Conservation (phyloP, 2,888 invertebrate genomes). For the Crepidodera aurea region DNA sequence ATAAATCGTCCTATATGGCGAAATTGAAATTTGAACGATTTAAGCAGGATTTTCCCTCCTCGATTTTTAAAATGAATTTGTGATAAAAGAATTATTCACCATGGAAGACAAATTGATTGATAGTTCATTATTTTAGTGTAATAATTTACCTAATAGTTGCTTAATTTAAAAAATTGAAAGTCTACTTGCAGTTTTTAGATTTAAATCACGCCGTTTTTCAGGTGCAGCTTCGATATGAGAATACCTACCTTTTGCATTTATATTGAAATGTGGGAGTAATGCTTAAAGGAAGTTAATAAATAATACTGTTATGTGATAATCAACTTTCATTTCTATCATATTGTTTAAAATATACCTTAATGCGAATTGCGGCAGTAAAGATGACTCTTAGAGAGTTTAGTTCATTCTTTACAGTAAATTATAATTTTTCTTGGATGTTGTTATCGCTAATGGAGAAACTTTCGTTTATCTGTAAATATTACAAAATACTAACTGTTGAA, state of each 20-base stretch:
- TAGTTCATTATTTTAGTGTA: no score
- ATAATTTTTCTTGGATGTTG: conserved; percentile 4
- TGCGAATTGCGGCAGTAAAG: conserved; percentile 46
- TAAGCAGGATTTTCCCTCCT: no score
- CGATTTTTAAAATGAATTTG: no score
- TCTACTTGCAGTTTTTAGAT: no score
- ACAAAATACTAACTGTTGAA: neutral
- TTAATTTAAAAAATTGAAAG: no score
- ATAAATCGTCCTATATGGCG: no score
- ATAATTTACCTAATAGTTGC: no score
- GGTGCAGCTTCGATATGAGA: conserved; percentile 21
- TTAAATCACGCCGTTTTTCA: conserved; percentile 12
- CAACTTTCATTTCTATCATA: conserved; percentile 56
- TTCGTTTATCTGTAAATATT: neutral
- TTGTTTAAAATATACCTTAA: conserved; percentile 51
- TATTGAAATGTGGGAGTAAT: conserved; percentile 34
- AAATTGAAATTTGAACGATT: no score
- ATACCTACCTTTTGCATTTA: conserved; percentile 32
- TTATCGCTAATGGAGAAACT: neutral
- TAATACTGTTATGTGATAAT: conserved; percentile 45
- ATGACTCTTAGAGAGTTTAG: conserved; percentile 12
- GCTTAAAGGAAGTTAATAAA: conserved; percentile 35
- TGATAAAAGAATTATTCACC: no score
- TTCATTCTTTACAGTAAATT: conserved; percentile 14
- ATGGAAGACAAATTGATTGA: no score